A percentile compares a stretch with the other conserved stretches of the same genome.
phyloP scores from a whole-genome alignment of 2,797 vertebrate genomes.

The Phoeniculus purpureus region DNA sequence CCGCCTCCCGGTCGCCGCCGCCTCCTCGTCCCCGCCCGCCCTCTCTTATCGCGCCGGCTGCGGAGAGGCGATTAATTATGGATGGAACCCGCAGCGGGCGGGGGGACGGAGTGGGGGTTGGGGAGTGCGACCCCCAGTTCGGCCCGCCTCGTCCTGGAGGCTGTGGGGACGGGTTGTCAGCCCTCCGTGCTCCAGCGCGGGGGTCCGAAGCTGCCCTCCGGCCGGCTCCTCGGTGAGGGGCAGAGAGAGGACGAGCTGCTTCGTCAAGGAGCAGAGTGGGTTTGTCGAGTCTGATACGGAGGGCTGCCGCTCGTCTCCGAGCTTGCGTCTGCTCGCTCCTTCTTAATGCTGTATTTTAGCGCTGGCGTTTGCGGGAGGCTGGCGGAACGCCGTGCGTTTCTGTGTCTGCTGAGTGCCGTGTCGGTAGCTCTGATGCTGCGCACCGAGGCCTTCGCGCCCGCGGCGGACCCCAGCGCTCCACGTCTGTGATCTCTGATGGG shows the following conservation, averaged over 20 bases:
- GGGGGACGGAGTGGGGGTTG: background rate
- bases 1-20: slow-evolving; percentile 67
- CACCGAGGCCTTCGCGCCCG: background rate
- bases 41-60: slow-evolving; percentile 50
- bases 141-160: background rate
- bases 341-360: background rate
- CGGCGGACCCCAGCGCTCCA: no score
- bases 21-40: slow-evolving; percentile 72
- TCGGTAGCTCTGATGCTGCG: background rate
- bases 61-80: slow-evolving; percentile 81
- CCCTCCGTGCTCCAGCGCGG: background rate
- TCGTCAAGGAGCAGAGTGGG: background rate
- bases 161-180: no score
- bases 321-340: background rate
- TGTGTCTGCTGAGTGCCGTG: background rate
- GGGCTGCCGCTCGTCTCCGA: background rate
- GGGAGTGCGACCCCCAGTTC: background rate
- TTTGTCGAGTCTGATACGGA: background rate
- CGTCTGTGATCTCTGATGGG: background rate
- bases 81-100: background rate
- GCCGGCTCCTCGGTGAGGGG: background rate
- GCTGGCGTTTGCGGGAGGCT: background rate
- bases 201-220: background rate
- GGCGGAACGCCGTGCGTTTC: background rate
- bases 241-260: background rate